Evolutionary conservation across 2,113 vertebrate species (phyloP).

Genomic region (Glaucidium brasilianum): DNA sequence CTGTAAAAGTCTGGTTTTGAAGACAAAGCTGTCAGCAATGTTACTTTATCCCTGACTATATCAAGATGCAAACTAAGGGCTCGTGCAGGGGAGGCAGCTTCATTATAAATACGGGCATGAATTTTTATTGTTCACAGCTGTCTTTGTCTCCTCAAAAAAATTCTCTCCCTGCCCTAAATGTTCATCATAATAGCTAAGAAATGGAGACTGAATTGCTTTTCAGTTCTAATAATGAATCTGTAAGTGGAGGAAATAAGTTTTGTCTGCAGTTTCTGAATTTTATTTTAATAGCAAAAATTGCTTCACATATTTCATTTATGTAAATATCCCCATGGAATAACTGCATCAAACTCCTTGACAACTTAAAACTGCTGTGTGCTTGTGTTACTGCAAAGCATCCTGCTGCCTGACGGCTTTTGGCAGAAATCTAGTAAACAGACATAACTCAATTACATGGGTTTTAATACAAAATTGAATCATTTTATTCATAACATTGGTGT

Average conservation of each 20-base stretch:
- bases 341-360: background rate
- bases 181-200: background rate
- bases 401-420: background rate
- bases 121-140: background rate
- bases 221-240: background rate
- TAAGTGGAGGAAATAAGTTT: background rate
- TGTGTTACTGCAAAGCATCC: background rate
- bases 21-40: background rate
- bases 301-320: background rate
- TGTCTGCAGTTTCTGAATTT: background rate
- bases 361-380: background rate
- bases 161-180: background rate
- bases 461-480: conserved; percentile 4
- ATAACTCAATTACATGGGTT: background rate
- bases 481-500: background rate
- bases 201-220: background rate
- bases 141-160: background rate
- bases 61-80: background rate
- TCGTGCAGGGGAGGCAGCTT: background rate
- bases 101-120: background rate
- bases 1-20: background rate
- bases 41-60: background rate
- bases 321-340: background rate
- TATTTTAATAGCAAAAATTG: background rate
- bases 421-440: conserved; percentile 9